Percentiles rank a stretch among this genome's conserved stretches.
Evolutionary conservation across 2,113 vertebrate species (phyloP).

Genomic region (Oreocharis arfaki): DNA sequence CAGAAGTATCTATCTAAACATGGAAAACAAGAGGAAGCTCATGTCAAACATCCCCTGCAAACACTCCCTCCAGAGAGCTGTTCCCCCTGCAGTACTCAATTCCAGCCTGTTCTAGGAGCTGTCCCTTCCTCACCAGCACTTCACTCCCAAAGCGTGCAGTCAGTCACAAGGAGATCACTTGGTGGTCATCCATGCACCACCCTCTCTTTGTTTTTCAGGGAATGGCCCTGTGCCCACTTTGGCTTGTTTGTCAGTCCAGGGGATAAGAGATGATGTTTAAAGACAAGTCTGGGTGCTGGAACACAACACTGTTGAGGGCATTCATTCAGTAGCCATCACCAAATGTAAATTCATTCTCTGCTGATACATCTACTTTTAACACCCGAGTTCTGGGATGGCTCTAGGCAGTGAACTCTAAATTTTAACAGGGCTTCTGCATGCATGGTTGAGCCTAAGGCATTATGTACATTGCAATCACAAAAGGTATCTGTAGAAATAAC

Average conservation of each 20-base stretch:
- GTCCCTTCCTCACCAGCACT: neutral
- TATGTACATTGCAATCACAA: neutral
- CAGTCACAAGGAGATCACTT: too few relatives aligned
- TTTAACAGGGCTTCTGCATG: neutral
- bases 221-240: neutral
- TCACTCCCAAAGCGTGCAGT: accelerated
- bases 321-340: neutral
- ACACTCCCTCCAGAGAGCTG: neutral
- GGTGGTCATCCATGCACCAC: accelerated
- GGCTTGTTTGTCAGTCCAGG: neutral
- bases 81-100: neutral
- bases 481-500: neutral
- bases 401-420: neutral
- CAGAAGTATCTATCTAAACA: neutral
- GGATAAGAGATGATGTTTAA: neutral
- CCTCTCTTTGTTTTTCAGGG: neutral
- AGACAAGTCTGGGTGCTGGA: neutral
- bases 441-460: neutral
- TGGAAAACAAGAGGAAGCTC: neutral
- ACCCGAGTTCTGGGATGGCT: neutral
- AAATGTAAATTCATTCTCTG: neutral
- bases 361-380: neutral
- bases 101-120: neutral
- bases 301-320: neutral
- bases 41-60: neutral